Percentiles rank a stretch among this genome's conserved stretches.
Conservation (phyloP, 1,140 invertebrate genomes). For the Eumeta japonica region DNA sequence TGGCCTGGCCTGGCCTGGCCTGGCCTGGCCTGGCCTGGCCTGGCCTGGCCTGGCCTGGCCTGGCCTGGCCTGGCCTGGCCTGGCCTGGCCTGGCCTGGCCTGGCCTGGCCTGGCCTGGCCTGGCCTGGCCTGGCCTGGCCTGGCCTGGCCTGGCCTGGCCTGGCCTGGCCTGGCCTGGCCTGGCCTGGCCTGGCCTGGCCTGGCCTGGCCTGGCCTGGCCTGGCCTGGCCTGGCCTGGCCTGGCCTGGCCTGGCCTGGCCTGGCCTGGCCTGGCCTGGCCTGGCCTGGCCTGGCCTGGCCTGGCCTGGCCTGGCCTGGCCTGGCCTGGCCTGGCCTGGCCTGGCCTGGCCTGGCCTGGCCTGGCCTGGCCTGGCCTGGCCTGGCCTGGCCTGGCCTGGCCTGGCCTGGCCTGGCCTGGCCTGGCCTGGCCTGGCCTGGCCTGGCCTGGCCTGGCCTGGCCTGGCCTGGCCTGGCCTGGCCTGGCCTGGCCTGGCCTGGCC, state of each 20-base stretch:
- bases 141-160: neutral
- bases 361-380: conserved; percentile 24
- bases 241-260: neutral
- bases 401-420: conserved; percentile 31
- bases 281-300: conserved; percentile 19
- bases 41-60: conserved; percentile 1
- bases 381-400: conserved; percentile 28
- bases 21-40: neutral
- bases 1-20: neutral
- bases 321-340: conserved; percentile 25
- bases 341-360: conserved; percentile 25
- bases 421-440: no score
- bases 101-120: conserved; percentile 1
- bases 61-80: neutral
- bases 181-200: neutral
- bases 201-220: neutral
- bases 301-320: conserved; percentile 21
- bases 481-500: conserved; percentile 19
- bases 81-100: neutral
- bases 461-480: conserved; percentile 14
- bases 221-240: neutral
- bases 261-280: conserved; percentile 15
- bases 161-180: conserved; percentile 1
- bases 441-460: no score
- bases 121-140: neutral